phyloP scores from a whole-genome alignment of 2,113 vertebrate species.

The Balaenoptera acutorostrata region DNA sequence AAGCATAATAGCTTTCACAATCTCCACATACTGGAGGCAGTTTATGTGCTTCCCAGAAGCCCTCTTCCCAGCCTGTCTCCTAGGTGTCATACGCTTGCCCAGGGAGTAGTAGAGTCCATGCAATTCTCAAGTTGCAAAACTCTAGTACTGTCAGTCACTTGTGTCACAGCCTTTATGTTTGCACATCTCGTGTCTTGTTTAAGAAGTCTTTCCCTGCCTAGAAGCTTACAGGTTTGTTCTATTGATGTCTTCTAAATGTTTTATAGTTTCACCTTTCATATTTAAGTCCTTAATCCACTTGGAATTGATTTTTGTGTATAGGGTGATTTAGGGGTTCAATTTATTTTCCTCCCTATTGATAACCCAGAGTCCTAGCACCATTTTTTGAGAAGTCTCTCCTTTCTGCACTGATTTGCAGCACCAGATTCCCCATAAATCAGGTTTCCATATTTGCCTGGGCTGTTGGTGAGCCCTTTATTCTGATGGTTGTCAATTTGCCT shows the following conservation, averaged over 20 bases:
- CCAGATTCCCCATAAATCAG: background rate
- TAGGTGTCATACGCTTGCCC: fast-evolving
- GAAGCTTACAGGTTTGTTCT: background rate
- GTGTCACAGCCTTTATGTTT: background rate
- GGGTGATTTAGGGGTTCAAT: background rate
- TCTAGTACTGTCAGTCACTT: background rate
- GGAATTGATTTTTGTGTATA: background rate
- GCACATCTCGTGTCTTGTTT: background rate
- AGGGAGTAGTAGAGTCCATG: background rate
- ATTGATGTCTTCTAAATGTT: background rate
- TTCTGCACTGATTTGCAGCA: background rate
- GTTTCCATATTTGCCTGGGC: background rate
- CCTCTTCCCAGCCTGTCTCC: background rate
- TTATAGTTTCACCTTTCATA: background rate
- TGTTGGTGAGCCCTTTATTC: background rate
- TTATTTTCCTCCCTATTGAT: background rate
- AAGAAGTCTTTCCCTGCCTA: background rate
- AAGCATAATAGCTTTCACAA: background rate
- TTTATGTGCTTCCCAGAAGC: no score
- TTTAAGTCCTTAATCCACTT: background rate
- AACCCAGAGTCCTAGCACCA: background rate
- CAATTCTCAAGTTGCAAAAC: background rate
- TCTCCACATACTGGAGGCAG: fast-evolving
- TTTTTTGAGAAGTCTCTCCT: background rate
- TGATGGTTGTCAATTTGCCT: background rate